Evolutionary conservation across 2,888 invertebrate genomes (phyloP), one percentile per base, ranked within the genome.

Genomic region (Agrochola lota): DNA sequence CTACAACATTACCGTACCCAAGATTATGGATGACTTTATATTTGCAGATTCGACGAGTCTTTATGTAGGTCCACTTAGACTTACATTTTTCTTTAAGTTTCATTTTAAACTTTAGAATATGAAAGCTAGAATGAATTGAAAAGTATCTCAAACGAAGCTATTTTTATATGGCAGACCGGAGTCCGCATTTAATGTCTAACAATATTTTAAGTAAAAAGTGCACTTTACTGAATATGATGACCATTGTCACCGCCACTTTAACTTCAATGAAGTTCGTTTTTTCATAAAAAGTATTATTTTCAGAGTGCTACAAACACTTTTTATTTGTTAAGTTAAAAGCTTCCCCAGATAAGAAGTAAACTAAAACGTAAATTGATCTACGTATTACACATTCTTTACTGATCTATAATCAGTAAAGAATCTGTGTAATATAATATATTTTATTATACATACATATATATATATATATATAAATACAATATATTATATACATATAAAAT

Each of bases 11-110:
- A 83, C 9, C 26, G 17, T 49, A 83, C 6, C 26, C 15, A 77
- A 77, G 57, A 63, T 68, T 83, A 59, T 40, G 40, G 69, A 72
- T 60, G 35, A 60, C 12, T 69, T 73, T 57, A 17, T 52, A 43
- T 59, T 69, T 43, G 20, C 1, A 35, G 64, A 52, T 77, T 80
- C 43, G 12, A 73, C n/a, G 23, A 80, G 52, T 63, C 6, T 46
- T 23, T n/a, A 43, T 23, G 17, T 8, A 49, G 26, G 30, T 20
- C 15, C 2, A 52, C 5, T 30, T 55, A 15, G 40, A 40, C 40
- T 40, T 40, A 40, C 40, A 40, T 40, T 40, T 0, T 2, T 40
- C 40, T 6, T 40, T 26, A 8, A 57, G 55, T 49, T 62, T 15
- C 5, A 40, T 80, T 57, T n/a, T 4, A 73, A 40, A 35, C n/a